Evolutionary conservation across 1,140 invertebrate species (phyloP).

Genomic region (Drosophila arizonae): DNA sequence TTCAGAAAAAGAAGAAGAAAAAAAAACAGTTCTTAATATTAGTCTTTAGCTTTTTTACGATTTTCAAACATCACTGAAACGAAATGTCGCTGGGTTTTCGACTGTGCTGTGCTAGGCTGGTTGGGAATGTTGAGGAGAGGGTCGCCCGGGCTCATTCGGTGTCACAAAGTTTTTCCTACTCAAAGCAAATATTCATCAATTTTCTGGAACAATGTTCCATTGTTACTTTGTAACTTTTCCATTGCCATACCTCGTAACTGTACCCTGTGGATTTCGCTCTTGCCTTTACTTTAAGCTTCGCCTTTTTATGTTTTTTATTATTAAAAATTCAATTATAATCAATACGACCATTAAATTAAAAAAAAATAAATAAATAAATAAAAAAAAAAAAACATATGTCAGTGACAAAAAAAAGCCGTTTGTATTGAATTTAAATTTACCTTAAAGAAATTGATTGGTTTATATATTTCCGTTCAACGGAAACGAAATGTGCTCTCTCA

Average conservation of each 20-base stretch:
- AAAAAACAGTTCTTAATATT: no score
- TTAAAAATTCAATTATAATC: constrained; percentile 38
- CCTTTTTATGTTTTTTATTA: constrained; percentile 26
- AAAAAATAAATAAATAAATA: no score
- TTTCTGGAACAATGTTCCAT: constrained; percentile 40
- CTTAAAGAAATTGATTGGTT: no score
- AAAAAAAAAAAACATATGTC: no score
- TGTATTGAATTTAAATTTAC: no score
- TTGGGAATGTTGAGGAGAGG: not conserved
- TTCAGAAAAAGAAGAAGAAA: no score
- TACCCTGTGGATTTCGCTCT: not conserved
- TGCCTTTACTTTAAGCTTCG: not conserved
- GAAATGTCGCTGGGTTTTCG: not conserved
- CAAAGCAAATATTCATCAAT: constrained; percentile 29
- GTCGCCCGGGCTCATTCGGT: constrained; percentile 8
- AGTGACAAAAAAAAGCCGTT: no score
- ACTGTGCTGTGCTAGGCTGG: not conserved
- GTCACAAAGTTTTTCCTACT: constrained; percentile 34
- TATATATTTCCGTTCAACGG: no score
- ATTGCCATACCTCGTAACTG: not conserved
- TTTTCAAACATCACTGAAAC: no score
- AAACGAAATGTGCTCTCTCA: no score
- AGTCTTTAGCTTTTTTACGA: no score
- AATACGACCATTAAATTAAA: not conserved
- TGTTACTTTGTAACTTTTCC: constrained; percentile 24